Evolutionary conservation across 1,140 invertebrate species (phyloP), one percentile per base, ranked within the genome.

Genomic region (Copidosoma floridanum): DNA sequence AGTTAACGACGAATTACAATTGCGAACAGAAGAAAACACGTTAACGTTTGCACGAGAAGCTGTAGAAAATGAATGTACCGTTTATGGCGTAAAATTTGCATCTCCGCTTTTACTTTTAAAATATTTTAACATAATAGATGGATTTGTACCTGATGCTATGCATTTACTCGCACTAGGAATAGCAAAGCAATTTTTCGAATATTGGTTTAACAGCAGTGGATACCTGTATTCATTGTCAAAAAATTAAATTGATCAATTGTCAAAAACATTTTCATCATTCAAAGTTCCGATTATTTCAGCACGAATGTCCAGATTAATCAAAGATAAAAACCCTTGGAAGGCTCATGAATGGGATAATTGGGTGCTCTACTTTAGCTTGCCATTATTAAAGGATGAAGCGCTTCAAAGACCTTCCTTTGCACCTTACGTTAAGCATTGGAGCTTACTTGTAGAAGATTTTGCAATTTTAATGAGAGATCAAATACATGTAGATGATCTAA

Each of bases 81-180:
- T 65, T 20, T 55, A 58, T 29, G 64, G 64, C 21, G 48, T 66
- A 24, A 57, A 21, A 11, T 57, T 53, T 27, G 23, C 44, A 18
- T 57, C 64, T 6, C 37, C 35, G 18, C 57, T 66, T 16, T 23
- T 57, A 26, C 16, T 48, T 35, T 47, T 63, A 32, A 32, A 29
- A 12, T 44, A 51, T 12, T 63, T 63, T 50, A 56, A 65, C 46
- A 43, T 65, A 16, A 56, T 65, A 7, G 7, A 20, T 16, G 52
- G 56, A 37, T 60, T 65, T 53, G 60, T 63, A 2, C 60, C 60
- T 1, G 60, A 60, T 60, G 35, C 7, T 29, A 63, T 65, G 56
- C 60, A 65, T 26, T 57, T 32, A 20, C 27, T 65, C 11, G n/a
- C 47, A 21, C 44, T 60, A 35, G 64, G 56, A 8, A n/a, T 66